Percentiles rank a stretch among this genome's conserved stretches.
Evolutionary conservation across 2,113 vertebrate species (phyloP).

Genomic region (Corynorhinus townsendii): DNA sequence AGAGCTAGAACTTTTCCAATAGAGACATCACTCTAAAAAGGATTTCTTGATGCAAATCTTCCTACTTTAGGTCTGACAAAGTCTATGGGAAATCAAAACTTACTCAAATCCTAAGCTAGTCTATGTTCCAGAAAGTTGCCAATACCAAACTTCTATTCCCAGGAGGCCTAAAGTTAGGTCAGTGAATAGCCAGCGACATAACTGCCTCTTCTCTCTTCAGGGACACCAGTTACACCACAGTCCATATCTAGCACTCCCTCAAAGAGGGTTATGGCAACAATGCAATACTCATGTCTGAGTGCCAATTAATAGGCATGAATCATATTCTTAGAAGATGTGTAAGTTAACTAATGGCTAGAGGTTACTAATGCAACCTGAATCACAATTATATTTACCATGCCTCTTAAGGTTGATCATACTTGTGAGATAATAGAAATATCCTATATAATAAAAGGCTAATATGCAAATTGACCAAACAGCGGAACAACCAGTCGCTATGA

Average conservation of each 20-base stretch:
- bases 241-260: background rate
- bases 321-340: background rate
- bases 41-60: constrained; percentile 23
- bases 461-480: too few relatives aligned
- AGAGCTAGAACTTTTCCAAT: background rate
- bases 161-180: background rate
- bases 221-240: background rate
- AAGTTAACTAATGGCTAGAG: background rate
- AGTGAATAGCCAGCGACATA: background rate
- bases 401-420: background rate
- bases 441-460: too few relatives aligned
- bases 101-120: background rate
- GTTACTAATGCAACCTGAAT: constrained; percentile 9
- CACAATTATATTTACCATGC: background rate
- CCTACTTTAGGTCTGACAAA: background rate
- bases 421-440: background rate
- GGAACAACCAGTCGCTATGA: too few relatives aligned
- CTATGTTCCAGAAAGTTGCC: background rate
- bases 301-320: background rate
- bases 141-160: background rate
- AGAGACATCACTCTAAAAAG: background rate
- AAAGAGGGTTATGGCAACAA: background rate
- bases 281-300: background rate
- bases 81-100: constrained; percentile 7
- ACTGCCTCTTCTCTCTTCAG: background rate